phyloP scores from a whole-genome alignment of 2,888 invertebrate genomes.

The Flabesymbios commensalis region DNA sequence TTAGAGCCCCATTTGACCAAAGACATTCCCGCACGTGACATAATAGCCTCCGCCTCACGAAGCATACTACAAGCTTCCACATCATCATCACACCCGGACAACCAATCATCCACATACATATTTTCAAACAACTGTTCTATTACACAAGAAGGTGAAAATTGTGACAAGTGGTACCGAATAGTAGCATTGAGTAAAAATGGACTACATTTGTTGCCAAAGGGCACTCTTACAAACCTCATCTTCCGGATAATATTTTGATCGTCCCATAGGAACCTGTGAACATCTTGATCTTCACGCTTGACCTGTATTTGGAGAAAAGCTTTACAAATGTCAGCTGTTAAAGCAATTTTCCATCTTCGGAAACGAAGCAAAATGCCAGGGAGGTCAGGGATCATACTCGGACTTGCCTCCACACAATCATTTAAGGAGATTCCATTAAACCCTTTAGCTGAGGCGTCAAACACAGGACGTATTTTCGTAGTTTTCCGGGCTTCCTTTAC shows the following conservation, averaged over 20 bases:
- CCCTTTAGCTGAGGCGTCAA: constrained; percentile 15
- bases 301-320: constrained; percentile 12
- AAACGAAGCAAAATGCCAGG: constrained; percentile 22
- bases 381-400: constrained; percentile 34
- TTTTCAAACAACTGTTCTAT: constrained; percentile 29
- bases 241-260: too few species aligned
- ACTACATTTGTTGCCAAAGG: constrained; percentile 36
- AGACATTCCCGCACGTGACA: constrained; percentile 13
- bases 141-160: constrained; percentile 25
- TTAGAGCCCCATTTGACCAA: constrained; percentile 22
- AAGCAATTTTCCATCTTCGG: constrained; percentile 11
- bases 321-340: constrained; percentile 23
- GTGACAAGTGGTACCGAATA: too few species aligned
- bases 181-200: too few species aligned
- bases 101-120: constrained; percentile 34
- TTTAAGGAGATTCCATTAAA: not conserved
- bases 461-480: constrained; percentile 16
- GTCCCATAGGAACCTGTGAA: constrained; percentile 16
- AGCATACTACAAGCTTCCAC: too few species aligned
- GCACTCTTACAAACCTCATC: constrained; percentile 25
- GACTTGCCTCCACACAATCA: constrained; percentile 36
- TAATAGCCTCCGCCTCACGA: not conserved
- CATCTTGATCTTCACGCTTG: constrained; percentile 1
- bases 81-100: too few species aligned
- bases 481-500: too few species aligned